Evolutionary conservation across 2,888 invertebrate genomes (phyloP).

Genomic region (Agelastica alni): DNA sequence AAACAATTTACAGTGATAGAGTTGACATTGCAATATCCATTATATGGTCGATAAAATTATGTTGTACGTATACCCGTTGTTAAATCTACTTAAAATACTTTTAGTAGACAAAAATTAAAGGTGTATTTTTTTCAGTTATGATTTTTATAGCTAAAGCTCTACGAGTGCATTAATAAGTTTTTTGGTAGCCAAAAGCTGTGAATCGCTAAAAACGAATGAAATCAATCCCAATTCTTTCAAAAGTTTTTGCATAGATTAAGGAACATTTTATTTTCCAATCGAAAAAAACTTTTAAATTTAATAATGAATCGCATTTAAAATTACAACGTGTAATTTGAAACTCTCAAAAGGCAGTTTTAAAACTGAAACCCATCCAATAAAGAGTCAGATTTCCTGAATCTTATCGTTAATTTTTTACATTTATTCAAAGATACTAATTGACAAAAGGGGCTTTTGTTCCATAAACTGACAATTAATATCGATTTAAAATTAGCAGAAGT

Average conservation of each 20-base stretch:
- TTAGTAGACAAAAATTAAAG: no score
- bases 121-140: no score
- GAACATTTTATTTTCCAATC: constrained; percentile 3
- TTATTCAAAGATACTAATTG: not conserved
- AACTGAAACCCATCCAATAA: not conserved
- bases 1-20: no score
- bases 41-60: no score
- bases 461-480: not conserved
- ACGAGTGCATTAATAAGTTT: no score
- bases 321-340: not conserved
- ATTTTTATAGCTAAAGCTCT: no score
- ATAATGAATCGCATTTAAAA: constrained; percentile 3
- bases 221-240: not conserved
- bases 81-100: no score
- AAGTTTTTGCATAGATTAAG: constrained; percentile 2
- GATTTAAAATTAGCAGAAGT: no score
- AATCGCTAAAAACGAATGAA: not conserved
- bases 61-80: no score
- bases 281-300: not conserved
- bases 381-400: not conserved
- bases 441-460: not conserved
- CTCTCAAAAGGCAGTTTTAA: not conserved
- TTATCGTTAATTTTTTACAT: not conserved
- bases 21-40: no score
- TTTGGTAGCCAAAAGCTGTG: not conserved